A percentile compares a stretch with the other conserved stretches of the same genome.
Conservation (phyloP, 2,113 vertebrate species). For the Mola mola region DNA sequence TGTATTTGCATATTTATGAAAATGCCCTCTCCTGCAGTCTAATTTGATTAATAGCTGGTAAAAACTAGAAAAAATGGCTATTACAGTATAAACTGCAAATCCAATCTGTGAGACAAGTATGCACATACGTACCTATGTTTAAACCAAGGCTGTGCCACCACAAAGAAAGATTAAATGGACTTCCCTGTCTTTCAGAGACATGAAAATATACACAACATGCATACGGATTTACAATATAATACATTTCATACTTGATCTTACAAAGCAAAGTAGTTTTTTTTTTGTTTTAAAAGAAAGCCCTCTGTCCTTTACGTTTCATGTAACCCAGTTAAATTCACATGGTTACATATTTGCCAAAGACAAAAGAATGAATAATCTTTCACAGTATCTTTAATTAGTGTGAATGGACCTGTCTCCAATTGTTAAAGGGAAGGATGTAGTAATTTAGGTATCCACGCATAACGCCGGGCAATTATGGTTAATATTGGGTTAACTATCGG, state of each 20-base stretch:
- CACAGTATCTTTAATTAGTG: neutral
- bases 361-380: conserved; percentile 13
- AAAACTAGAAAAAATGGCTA: conserved; percentile 75
- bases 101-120: conserved; percentile 60
- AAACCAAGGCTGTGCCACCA: conserved; percentile 59
- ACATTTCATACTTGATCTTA: conserved; percentile 59
- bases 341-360: conserved; percentile 22
- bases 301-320: conserved; percentile 14
- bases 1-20: conserved; percentile 80
- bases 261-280: conserved; percentile 59
- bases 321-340: conserved; percentile 12
- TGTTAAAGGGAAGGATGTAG: conserved; percentile 42
- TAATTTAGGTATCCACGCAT: conserved; percentile 25
- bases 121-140: conserved; percentile 56
- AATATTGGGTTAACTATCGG: no score
- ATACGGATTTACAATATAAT: conserved; percentile 75
- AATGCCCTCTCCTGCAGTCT: conserved; percentile 73
- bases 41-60: conserved; percentile 78
- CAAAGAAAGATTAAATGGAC: conserved; percentile 57
- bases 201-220: conserved; percentile 69
- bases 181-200: conserved; percentile 51
- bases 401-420: conserved; percentile 15
- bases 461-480: conserved; percentile 1
- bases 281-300: conserved; percentile 42
- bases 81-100: conserved; percentile 67